Evolutionary conservation across 1,140 invertebrate species (phyloP).

Genomic region (Drosophila insularis): DNA sequence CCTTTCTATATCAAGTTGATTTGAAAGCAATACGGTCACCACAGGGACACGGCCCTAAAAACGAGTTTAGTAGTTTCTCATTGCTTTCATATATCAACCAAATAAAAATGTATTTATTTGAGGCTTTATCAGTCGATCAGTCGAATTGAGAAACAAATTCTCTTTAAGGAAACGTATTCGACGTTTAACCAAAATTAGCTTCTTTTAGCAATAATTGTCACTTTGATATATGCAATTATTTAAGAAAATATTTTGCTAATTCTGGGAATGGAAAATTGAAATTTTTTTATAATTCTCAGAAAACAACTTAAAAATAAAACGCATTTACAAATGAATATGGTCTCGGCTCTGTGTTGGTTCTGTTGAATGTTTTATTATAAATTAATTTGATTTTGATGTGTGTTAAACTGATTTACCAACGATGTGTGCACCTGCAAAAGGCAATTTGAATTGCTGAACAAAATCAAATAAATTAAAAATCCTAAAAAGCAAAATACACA

Average conservation of each 20-base stretch:
- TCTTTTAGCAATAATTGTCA: not conserved
- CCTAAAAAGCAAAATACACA: slow-evolving; percentile 31
- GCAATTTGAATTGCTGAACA: slow-evolving; percentile 22
- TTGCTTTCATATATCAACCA: not conserved
- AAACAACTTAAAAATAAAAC: not conserved
- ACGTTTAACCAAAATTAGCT: no score
- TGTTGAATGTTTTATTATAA: not conserved
- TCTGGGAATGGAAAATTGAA: not conserved
- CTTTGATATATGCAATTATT: not conserved
- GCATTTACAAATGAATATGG: not conserved
- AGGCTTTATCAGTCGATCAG: no score
- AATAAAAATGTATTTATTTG: not conserved
- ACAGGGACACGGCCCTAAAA: no score
- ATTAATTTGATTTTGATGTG: slow-evolving; percentile 15
- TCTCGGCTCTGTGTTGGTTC: not conserved
- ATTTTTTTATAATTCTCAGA: not conserved
- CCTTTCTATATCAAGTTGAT: not conserved
- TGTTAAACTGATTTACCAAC: slow-evolving; percentile 26
- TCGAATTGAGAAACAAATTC: no score
- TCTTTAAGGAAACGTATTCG: no score
- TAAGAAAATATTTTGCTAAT: not conserved
- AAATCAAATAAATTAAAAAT: slow-evolving; percentile 59
- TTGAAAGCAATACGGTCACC: no score
- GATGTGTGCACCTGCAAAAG: slow-evolving; percentile 23
- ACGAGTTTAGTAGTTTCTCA: no score